Conservation (phyloP, 2,888 invertebrate species). For the Oligia latruncula region DNA sequence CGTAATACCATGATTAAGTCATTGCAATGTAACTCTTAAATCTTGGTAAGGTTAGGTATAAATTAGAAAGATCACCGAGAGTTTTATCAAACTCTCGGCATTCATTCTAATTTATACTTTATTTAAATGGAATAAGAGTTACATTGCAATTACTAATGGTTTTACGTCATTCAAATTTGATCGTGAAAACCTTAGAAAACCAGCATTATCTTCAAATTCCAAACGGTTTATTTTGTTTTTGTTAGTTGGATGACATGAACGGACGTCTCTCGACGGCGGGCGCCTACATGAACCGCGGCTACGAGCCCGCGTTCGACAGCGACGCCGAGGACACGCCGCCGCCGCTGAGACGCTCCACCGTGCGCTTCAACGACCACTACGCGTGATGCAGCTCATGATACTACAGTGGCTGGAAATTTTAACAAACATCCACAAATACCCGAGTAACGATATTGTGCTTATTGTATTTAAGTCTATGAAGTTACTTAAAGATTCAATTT, state of each 20-base stretch:
- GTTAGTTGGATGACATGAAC: constrained; percentile 83
- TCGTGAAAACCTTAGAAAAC: not conserved
- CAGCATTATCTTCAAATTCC: not conserved
- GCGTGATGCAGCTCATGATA: constrained; percentile 48
- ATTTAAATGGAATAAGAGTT: not conserved
- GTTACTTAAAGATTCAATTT: not conserved
- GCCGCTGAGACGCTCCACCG: constrained; percentile 77
- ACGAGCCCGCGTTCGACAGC: constrained; percentile 92
- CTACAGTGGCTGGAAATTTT: not conserved
- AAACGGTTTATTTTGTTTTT: not conserved
- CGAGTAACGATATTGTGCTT: not conserved
- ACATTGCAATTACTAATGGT: not conserved
- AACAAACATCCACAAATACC: not conserved
- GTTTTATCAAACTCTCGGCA: not conserved
- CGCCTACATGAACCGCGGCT: constrained; percentile 92
- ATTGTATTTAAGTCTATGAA: not conserved
- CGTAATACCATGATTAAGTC: not conserved
- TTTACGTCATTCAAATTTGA: not conserved
- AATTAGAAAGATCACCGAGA: not conserved
- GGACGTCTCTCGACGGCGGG: constrained; percentile 74
- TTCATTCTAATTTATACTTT: not conserved
- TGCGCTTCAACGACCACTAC: constrained; percentile 78
- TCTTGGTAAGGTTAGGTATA: not conserved
- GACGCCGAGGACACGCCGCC: constrained; percentile 91
- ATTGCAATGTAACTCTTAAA: not conserved